Conservation (phyloP, 1,140 invertebrate genomes). For the Rhopalosiphum maidis region DNA sequence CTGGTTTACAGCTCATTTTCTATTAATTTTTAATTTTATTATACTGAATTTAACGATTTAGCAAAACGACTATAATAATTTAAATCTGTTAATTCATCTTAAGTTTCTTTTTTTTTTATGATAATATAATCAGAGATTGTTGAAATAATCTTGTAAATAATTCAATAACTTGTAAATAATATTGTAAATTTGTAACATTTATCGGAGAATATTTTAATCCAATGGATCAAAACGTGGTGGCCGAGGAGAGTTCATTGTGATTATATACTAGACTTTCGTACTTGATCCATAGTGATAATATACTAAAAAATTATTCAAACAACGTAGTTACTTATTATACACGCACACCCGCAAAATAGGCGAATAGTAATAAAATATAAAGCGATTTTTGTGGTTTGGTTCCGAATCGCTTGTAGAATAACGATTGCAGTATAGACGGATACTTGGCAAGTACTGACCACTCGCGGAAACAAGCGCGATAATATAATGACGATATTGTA, state of each 20-base stretch:
- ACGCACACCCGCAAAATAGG: background rate
- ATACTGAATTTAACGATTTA: background rate
- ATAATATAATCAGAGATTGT: background rate
- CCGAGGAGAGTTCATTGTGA: background rate
- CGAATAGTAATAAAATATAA: background rate
- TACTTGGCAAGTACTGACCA: background rate
- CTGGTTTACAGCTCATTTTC: background rate
- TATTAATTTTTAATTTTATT: background rate
- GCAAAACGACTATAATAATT: background rate
- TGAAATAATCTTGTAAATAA: background rate
- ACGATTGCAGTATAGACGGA: background rate
- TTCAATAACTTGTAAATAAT: background rate
- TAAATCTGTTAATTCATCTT: background rate
- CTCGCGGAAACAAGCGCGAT: background rate
- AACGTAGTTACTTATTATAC: background rate
- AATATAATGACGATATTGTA: background rate
- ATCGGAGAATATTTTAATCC: background rate
- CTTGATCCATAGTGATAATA: background rate
- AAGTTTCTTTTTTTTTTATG: background rate
- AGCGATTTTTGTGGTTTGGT: background rate
- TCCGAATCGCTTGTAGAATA: background rate
- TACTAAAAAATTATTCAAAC: background rate
- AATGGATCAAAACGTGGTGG: background rate
- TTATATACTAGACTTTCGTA: background rate
- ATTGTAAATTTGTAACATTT: background rate